phyloP scores from a whole-genome alignment of 2,797 vertebrate genomes.

The Lophotriccus pileatus region DNA sequence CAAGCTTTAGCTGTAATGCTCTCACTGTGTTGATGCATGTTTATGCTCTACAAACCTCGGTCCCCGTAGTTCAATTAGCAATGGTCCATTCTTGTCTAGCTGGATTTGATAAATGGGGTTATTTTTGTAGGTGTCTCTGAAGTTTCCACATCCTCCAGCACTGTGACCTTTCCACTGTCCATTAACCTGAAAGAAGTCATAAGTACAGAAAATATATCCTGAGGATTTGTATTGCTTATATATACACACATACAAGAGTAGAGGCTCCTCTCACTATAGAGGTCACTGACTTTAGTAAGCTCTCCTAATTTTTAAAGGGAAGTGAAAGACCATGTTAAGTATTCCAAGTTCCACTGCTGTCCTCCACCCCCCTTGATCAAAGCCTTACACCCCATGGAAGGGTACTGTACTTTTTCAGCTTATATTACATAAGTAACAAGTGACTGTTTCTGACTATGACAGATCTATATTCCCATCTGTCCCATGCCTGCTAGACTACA shows the following conservation, averaged over 20 bases:
- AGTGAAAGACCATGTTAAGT: not conserved
- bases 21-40: not conserved
- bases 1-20: not conserved
- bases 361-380: fast-evolving
- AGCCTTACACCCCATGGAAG: not conserved
- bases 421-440: not conserved
- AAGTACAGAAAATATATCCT: not conserved
- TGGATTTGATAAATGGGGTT: constrained; percentile 95
- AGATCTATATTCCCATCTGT: not conserved
- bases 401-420: not conserved
- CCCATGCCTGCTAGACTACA: not conserved
- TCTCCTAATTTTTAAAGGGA: not conserved
- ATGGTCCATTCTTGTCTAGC: constrained; percentile 87
- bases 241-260: not conserved
- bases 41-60: constrained; percentile 83
- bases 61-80: constrained; percentile 91
- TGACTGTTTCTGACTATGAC: not conserved
- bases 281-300: not conserved
- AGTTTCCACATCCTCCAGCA: constrained; percentile 95
- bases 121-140: constrained; percentile 91
- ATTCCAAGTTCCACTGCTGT: not conserved
- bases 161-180: constrained; percentile 93
- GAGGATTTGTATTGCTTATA: not conserved
- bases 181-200: constrained; percentile 81
- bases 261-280: not conserved